phyloP scores from a whole-genome alignment of 2,113 vertebrate species.

The Picathartes gymnocephalus region DNA sequence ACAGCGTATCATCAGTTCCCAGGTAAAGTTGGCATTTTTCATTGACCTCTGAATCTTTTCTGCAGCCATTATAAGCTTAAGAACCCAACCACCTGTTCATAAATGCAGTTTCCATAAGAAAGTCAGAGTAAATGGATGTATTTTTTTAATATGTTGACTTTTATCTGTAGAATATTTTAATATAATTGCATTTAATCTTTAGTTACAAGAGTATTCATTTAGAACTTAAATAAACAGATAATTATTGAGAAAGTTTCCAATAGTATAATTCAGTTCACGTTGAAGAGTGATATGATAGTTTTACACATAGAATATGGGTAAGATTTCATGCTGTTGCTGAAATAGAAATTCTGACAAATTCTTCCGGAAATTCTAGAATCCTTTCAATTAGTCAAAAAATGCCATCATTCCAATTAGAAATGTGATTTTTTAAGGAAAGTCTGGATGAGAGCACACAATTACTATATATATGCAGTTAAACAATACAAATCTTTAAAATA shows the following conservation, averaged over 20 bases:
- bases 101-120: neutral
- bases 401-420: neutral
- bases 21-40: constrained; percentile 73
- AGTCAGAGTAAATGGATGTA: neutral
- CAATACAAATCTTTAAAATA: neutral
- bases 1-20: constrained; percentile 89
- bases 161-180: neutral
- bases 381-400: neutral
- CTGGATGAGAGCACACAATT: neutral
- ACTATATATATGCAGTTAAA: neutral
- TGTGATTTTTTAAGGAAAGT: neutral
- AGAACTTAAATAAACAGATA: neutral
- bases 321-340: neutral
- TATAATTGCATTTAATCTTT: neutral
- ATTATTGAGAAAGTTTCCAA: neutral
- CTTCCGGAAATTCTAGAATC: neutral
- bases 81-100: neutral
- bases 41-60: neutral
- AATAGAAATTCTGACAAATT: neutral
- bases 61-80: neutral
- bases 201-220: neutral
- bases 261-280: neutral
- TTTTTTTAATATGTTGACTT: neutral
- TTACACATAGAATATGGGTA: neutral
- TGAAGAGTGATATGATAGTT: neutral